Conservation (phyloP, 2,113 vertebrate genomes). For the Marmota flaviventris region DNA sequence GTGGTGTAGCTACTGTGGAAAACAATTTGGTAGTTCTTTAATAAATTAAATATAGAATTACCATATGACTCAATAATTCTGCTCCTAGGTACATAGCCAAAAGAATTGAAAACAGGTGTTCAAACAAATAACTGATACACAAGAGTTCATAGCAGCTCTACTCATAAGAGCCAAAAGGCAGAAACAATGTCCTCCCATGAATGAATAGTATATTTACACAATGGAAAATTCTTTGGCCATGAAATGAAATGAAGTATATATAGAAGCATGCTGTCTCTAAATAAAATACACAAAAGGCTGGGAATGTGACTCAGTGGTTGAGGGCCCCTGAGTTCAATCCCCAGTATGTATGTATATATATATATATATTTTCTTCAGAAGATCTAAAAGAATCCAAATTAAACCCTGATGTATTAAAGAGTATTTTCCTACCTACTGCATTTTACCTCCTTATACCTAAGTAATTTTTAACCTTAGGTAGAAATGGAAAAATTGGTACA, state of each 20-base stretch:
- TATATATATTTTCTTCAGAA: background rate
- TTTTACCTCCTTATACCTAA: background rate
- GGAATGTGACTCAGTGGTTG: too few species aligned
- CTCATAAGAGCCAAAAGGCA: background rate
- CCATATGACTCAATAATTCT: background rate
- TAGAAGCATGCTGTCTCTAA: background rate
- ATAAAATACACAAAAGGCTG: too few species aligned
- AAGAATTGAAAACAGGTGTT: background rate
- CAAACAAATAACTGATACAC: background rate
- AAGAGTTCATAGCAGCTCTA: background rate
- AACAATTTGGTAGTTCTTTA: background rate
- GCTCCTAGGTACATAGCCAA: too few species aligned
- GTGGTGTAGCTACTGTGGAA: background rate
- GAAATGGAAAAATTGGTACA: background rate
- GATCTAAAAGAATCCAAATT: background rate
- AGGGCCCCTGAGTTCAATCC: background rate
- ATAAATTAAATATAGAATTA: background rate
- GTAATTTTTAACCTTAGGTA: background rate
- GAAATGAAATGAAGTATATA: background rate
- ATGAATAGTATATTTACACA: background rate
- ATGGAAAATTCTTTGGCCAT: background rate
- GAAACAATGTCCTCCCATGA: background rate
- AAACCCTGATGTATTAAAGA: background rate
- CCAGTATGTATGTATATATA: too few species aligned
- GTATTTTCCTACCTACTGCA: background rate